Conservation (phyloP, 1,140 invertebrate genomes). For the Microplitis mediator region DNA sequence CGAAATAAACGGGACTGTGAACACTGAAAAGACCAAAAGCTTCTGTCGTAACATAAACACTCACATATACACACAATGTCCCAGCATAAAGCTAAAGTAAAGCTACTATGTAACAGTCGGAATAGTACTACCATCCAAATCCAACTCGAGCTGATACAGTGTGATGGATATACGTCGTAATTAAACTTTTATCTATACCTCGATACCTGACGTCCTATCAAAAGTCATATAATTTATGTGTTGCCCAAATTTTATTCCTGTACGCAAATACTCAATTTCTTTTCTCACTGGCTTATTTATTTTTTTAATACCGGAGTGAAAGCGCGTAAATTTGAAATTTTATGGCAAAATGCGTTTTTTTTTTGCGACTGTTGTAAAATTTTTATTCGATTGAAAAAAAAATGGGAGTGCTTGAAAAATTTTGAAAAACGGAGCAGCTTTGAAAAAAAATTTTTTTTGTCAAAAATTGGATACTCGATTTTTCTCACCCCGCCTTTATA, state of each 20-base stretch:
- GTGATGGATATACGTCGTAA: constrained; percentile 15
- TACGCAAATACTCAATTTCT: not conserved
- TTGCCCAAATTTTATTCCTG: not conserved
- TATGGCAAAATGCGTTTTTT: too few species aligned
- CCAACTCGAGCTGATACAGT: not conserved
- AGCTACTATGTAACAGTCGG: too few species aligned
- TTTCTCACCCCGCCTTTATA: too few species aligned
- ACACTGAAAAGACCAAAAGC: not conserved
- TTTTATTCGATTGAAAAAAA: too few species aligned
- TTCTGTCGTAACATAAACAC: not conserved
- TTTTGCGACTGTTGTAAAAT: too few species aligned
- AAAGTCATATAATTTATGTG: not conserved
- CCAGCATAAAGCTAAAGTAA: not conserved
- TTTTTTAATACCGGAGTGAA: too few species aligned
- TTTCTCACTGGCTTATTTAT: too few species aligned
- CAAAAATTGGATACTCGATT: too few species aligned
- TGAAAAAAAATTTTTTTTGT: too few species aligned
- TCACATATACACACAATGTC: not conserved
- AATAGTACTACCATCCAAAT: not conserved
- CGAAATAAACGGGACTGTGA: constrained; percentile 14
- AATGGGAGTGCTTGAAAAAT: too few species aligned
- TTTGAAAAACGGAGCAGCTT: too few species aligned
- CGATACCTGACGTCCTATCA: not conserved
- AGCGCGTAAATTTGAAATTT: too few species aligned
- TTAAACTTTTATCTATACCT: constrained; percentile 15